Evolutionary conservation across 2,113 vertebrate species (phyloP), one percentile per base, ranked within the genome.

Genomic region (Leucosticte australis): DNA sequence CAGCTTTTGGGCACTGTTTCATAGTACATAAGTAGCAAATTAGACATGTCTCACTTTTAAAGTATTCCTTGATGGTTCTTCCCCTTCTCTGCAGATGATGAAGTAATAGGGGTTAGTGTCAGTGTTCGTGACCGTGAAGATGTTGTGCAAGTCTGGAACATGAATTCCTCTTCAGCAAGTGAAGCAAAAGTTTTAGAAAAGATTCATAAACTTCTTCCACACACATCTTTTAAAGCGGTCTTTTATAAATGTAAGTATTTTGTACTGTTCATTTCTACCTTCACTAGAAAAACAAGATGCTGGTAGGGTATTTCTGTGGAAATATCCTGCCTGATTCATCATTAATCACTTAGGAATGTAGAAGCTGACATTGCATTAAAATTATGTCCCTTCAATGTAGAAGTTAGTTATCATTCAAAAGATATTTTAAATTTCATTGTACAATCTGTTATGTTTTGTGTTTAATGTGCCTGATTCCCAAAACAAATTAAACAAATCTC

Each of bases 221-320:
- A 98, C 82, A 98, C 98, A 3, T 92, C 98, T 92, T 99, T 99
- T 97, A 99, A 99, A 98, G 99, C 98, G 0, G 98, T 99, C 81
- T 99, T 99, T 98, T 99, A 99, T 98, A 99, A 99, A 97, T 98
- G 99, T 99, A 96, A 99, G 99, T 99, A 89, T 97, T 85, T 89
- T 78, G 22, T 73, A 27, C 92, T 74, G 49, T 64, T 93, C 21
- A 67, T 33, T 89, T 81, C 74, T 41, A 47, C 55, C n/a, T 83
- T 35, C 5, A 1, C 47, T 70, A 78, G 24, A 78, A 69, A 82
- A 89, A 44, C 15, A 33, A 78, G 57, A 42, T 33, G 59, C 64
- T 85, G 79, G 26, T 52, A 33, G 30, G 35, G 20, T 84, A 50
- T 87, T 78, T 73, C 62, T 33, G 3, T 62, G 83, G 57, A 83